Evolutionary conservation across 35 echinoderm and acorn worm genomes (phyloP).

Genomic region (Heliocidaris erythrogramma): DNA sequence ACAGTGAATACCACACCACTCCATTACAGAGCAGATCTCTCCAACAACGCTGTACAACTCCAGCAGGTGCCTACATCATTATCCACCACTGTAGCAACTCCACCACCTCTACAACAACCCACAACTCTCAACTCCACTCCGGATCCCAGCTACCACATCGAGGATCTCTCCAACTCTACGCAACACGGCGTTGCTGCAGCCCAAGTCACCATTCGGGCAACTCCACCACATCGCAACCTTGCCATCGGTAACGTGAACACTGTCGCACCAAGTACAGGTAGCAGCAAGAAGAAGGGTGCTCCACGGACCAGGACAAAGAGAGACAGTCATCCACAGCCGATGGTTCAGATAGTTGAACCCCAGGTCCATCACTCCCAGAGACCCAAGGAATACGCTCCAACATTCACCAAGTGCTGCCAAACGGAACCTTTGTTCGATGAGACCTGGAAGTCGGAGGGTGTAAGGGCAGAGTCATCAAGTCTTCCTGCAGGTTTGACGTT

Average conservation of each 20-base stretch:
- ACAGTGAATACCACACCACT: not conserved
- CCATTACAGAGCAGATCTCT: not conserved
- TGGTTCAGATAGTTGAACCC: constrained; percentile 36
- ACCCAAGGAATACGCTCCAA: not conserved
- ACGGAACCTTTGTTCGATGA: constrained; percentile 18
- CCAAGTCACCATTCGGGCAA: not conserved
- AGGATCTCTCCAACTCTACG: constrained; percentile 32
- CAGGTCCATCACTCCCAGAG: not conserved
- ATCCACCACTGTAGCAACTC: not conserved
- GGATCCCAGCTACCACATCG: not conserved
- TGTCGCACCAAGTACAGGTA: not conserved
- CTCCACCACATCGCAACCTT: not conserved
- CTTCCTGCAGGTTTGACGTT: constrained; percentile 3
- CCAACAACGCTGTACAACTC: not conserved
- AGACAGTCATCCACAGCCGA: not conserved
- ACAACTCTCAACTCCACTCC: not conserved
- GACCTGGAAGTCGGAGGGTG: not conserved
- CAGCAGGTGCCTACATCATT: not conserved
- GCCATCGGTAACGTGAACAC: not conserved
- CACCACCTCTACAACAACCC: not conserved
- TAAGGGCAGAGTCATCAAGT: not conserved
- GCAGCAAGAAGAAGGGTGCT: constrained; percentile 5
- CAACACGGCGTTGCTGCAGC: not conserved
- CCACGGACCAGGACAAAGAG: not conserved
- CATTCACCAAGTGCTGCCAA: constrained; percentile 21